Percentiles rank a stretch among this genome's conserved stretches.
phyloP scores from a whole-genome alignment of 2,797 vertebrate genomes.

The Gallirallus australis region DNA sequence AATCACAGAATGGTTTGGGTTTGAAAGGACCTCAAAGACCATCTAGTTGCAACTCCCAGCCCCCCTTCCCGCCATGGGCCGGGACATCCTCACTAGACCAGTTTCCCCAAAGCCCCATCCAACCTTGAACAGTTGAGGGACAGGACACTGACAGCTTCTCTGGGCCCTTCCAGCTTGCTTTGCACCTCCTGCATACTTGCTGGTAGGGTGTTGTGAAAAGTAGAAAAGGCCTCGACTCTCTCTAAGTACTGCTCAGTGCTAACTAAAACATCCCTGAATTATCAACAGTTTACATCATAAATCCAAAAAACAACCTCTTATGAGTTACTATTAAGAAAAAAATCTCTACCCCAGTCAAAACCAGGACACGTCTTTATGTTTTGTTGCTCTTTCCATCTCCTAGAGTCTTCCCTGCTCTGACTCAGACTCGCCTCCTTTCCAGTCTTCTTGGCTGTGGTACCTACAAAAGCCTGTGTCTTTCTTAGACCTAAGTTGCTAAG shows the following conservation, averaged over 20 bases:
- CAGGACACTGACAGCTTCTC: no score
- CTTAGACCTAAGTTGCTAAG: not conserved
- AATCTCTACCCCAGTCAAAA: no score
- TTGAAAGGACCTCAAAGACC: no score
- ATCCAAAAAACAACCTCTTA: not conserved
- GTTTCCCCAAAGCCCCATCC: no score
- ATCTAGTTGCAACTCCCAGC: no score
- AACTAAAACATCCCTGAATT: not conserved
- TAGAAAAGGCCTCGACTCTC: not conserved
- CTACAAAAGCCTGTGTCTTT: not conserved
- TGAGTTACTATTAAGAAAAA: not conserved
- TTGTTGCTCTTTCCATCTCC: not conserved
- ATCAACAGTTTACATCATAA: not conserved
- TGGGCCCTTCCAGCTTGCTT: not conserved
- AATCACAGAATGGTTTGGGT: no score
- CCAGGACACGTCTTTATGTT: not conserved
- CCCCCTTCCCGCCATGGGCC: no score
- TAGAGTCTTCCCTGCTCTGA: not conserved
- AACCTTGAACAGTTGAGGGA: no score
- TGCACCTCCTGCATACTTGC: fast-evolving
- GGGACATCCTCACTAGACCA: no score
- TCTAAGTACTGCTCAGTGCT: not conserved
- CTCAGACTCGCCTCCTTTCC: not conserved
- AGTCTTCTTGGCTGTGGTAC: not conserved
- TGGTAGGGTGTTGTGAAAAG: not conserved